Percentiles rank a stretch among this genome's conserved stretches.
Evolutionary conservation across 2,888 invertebrate genomes (phyloP).

Genomic region (Graphium colonna): DNA sequence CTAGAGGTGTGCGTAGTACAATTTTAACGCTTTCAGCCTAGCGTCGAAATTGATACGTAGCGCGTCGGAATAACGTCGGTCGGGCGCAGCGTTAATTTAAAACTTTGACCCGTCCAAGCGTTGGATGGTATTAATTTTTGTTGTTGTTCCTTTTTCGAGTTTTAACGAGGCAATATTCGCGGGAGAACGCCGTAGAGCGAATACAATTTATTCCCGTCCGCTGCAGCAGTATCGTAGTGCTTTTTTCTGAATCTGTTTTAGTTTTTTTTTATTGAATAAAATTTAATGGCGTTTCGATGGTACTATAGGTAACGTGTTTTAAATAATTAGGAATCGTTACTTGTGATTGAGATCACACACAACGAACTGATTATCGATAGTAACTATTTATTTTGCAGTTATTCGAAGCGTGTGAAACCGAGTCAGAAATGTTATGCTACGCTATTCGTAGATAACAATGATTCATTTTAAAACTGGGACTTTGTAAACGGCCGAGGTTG

Average conservation of each 20-base stretch:
- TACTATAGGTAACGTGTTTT: no score
- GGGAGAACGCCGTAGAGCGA: neutral
- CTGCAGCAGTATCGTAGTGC: neutral
- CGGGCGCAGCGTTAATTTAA: constrained; percentile 24
- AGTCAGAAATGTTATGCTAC: no score
- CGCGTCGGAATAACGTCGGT: constrained; percentile 10
- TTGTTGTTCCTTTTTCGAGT: constrained; percentile 23
- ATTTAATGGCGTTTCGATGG: no score
- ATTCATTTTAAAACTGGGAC: no score
- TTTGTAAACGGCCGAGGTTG: no score
- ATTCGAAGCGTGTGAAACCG: no score
- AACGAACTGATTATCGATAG: no score
- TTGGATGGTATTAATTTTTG: constrained; percentile 31
- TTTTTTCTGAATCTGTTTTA: neutral
- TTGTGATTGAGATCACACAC: no score
- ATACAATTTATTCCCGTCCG: constrained; percentile 8
- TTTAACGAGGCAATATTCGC: constrained; percentile 20
- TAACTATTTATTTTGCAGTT: no score
- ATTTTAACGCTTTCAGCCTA: neutral
- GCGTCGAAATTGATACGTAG: constrained; percentile 13
- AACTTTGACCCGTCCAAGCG: constrained; percentile 22
- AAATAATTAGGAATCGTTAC: no score
- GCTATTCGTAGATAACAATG: no score
- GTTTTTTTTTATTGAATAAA: no score
- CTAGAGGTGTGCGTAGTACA: neutral